Base-by-base conservation (phyloP, 1,140 invertebrate genomes). In the Spodoptera litura region DNA sequence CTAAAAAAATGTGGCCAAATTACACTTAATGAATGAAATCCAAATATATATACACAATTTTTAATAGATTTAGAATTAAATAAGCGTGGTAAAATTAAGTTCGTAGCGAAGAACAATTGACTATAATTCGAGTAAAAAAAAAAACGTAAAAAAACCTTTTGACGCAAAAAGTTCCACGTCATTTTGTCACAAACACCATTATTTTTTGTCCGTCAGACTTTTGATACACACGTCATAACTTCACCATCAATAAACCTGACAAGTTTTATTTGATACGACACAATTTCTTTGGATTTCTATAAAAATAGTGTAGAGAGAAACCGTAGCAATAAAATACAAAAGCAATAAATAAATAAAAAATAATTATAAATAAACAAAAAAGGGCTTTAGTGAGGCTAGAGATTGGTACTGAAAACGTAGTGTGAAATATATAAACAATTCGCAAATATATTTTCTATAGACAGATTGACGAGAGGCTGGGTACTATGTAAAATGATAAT, bases 31-130 rank as follows among this genome's bases (percentile, higher is more conserved):
- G 84, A 92, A 90, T 88, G 85, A 92, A 90, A 91, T 92, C 88
- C 86, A 91, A 91, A 93, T 92, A 93, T 93, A 94, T 94, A 92
- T 93, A 94, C 89, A 94, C 89, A 83, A 86, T 91, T 92, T 89
- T 89, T 88, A 87, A 91, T 92, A 91, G 89, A 87, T 82, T 85
- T 91, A 91, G 88, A 87, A 59, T 79, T 89, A 87, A 83, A 83
- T 87, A 89, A 85, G 84, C 80, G 75, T 55, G 79, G 66, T 85
- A 87, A 66, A 74, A 77, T 87, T 90, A 85, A 81, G 85, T 77
- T 77, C 74, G 31, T 66, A 77, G 62, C 58, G 35, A 68, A 68
- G 38, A 77, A 62, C 73, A 53, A 55, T 75, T 49, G 56, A 61
- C 55, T 56, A 66, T 20, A 49, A 73, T 73, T 58, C 71, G 71